These are phyloP conservation scores for Elymnias hypermnestra DNA, from an alignment of 1,140 invertebrate species.

Conservation along the genomic window DNA sequence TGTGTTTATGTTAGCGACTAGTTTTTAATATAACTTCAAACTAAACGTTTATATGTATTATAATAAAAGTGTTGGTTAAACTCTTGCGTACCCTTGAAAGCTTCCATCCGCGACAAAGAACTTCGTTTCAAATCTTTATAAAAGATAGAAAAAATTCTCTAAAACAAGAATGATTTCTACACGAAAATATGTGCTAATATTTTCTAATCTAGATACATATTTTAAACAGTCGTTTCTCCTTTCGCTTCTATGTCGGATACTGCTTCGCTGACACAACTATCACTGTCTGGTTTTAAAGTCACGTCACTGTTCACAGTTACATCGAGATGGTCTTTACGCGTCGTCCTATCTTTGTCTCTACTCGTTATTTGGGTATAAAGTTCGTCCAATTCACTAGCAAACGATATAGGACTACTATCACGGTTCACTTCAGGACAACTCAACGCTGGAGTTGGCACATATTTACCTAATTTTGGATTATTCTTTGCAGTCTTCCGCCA, in stretches of 20 bases:
- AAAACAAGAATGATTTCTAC: constrained; percentile 4
- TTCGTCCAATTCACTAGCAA: constrained; percentile 77
- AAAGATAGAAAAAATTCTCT: not conserved
- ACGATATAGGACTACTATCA: constrained; percentile 66
- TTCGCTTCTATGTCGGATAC: constrained; percentile 52
- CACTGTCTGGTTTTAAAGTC: constrained; percentile 64
- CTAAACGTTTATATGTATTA: no score
- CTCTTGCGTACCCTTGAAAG: no score
- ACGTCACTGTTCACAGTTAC: constrained; percentile 61
- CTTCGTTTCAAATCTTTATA: no score
- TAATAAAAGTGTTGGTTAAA: no score
- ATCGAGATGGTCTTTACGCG: constrained; percentile 43
- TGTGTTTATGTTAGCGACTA: no score
- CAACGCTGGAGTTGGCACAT: constrained; percentile 60
- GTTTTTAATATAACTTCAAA: no score
- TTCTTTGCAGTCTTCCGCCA: constrained; percentile 67
- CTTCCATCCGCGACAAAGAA: no score
- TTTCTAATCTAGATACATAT: not conserved
- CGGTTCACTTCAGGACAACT: constrained; percentile 68
- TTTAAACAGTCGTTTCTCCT: constrained; percentile 43
- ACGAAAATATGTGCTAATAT: not conserved
- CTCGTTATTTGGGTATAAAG: constrained; percentile 77
- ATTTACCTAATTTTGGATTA: constrained; percentile 65
- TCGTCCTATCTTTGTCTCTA: constrained; percentile 50
- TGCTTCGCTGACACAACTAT: constrained; percentile 70